Conservation (phyloP, 2,113 vertebrate genomes). For the Paramormyrops kingsleyae region DNA sequence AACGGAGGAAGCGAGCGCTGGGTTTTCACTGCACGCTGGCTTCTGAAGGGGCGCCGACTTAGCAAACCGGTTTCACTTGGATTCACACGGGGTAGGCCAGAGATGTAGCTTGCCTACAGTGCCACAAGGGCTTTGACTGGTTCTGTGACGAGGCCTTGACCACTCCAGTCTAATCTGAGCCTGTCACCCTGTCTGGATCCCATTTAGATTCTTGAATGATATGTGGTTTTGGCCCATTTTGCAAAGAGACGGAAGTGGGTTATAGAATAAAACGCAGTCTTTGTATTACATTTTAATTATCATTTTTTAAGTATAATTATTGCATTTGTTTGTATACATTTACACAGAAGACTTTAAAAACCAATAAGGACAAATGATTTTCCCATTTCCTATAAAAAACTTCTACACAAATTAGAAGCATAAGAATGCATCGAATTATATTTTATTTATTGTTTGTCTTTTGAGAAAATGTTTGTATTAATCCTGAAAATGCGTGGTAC, state of each 20-base stretch:
- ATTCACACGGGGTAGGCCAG: not conserved
- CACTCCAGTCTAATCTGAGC: not conserved
- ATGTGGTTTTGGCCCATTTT: not conserved
- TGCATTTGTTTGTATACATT: not conserved
- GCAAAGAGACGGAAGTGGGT: not conserved
- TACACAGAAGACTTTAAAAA: not conserved
- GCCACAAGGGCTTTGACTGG: not conserved
- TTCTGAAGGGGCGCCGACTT: not conserved
- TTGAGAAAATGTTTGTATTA: not conserved
- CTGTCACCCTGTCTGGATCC: not conserved
- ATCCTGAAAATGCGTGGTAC: not conserved
- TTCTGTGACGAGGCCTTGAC: not conserved
- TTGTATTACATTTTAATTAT: not conserved
- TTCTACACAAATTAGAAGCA: not conserved
- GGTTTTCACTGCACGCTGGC: not conserved
- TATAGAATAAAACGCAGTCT: not conserved
- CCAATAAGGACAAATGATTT: not conserved
- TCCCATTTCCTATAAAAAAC: not conserved
- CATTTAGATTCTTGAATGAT: not conserved
- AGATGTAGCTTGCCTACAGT: not conserved
- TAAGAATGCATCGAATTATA: not conserved
- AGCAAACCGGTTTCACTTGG: not conserved
- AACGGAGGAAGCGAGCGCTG: not conserved
- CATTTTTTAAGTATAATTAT: not conserved
- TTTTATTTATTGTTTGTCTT: not conserved